Base-by-base conservation (phyloP, 2,888 invertebrate genomes). In the Lymantria dispar region DNA sequence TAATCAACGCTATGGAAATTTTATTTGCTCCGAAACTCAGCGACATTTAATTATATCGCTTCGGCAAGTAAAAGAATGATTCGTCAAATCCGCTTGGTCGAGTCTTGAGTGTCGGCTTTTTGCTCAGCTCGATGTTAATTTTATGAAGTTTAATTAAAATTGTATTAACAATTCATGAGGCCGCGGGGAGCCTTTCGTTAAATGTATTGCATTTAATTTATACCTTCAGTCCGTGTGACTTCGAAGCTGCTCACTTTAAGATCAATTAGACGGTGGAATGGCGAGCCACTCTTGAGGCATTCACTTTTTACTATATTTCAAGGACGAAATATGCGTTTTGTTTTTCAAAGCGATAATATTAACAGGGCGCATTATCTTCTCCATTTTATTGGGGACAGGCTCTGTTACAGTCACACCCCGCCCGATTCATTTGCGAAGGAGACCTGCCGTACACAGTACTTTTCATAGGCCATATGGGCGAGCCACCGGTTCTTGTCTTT, bases 111-210 rank as follows among this genome's bases (percentile, higher is more conserved):
- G 54, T 43, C 44, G 46, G 48, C 52, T 66, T 66, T 66, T 66
- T 62, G 51, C 55, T 7, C 38, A 40, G 47, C 43, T 52, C 62
- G 60, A 75, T 72, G 73, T 72, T 76, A 74, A 78, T 76, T 75
- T 74, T 69, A 70, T 72, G 70, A 68, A 69, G 71, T 72, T 73
- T 79, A 81, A 82, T 82, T 81, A 81, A 78, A 76, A 74, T 68
- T 62, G 62, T 68, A 78, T 82, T 78, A 76, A 74, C 76, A 79
- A 81, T 81, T 80, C 80, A 82, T 82, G 80, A 81, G 71, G 22
- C 80, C 36, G 31, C 76, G 68, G 81, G 80, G 75, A 64, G 58
- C 64, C 72, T 55, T 63, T 61, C 68, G 68, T 70, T 71, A 64
- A 62, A 69, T 61, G 56, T 55, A 45, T 50, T 52, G 53, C 42